Base-by-base conservation (phyloP, 2,888 invertebrate genomes). In the Pediacus dermestoides region DNA sequence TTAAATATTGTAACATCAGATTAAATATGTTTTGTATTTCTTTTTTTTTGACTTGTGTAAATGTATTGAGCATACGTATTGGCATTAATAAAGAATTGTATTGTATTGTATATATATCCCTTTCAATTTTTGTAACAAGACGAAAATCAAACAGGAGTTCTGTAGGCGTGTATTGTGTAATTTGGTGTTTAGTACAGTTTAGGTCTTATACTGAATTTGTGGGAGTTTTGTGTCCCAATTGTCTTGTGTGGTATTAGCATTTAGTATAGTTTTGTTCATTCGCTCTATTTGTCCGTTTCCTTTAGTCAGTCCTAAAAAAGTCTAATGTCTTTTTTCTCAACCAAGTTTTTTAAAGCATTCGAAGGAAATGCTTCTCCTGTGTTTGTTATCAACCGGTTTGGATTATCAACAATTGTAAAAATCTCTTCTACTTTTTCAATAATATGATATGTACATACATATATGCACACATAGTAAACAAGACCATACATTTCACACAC, bases 281-380 rank as follows among this genome's bases (percentile, higher is more conserved):
- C 58, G 42, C 28, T 44, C 65, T 1, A 56, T 58, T 34, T 63
- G 64, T 1, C 63, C 64, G 34, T 67, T 62, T 55, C 61, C 12
- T 57, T 63, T 34, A 7, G 52, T 38, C 33, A 49, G 35, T 8
- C 45, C 43, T 6, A 50, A 18, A 51, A 35, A 16, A 58, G 53
- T n/a, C 51, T 50, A 11, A 63, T 53, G 4, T 48, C 52, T 27
- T 53, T 50, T n/a, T 57, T 50, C 3, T 39, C 18, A 34, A 61
- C 64, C 41, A 58, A 64, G 6, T 44, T 36, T 37, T 51, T 38
- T 34, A 70, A 69, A 1, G 38, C 32, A n/a, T 52, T 39, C 1
- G 63, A 59, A 0, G 65, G 67, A 36, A 64, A 70, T 3, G 56
- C 53, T 10, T 57, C 55, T n/a, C 67, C 67, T 7, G 58, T 40